Evolutionary conservation across 2,797 vertebrate genomes (phyloP).

Genomic region (Platalea minor): DNA sequence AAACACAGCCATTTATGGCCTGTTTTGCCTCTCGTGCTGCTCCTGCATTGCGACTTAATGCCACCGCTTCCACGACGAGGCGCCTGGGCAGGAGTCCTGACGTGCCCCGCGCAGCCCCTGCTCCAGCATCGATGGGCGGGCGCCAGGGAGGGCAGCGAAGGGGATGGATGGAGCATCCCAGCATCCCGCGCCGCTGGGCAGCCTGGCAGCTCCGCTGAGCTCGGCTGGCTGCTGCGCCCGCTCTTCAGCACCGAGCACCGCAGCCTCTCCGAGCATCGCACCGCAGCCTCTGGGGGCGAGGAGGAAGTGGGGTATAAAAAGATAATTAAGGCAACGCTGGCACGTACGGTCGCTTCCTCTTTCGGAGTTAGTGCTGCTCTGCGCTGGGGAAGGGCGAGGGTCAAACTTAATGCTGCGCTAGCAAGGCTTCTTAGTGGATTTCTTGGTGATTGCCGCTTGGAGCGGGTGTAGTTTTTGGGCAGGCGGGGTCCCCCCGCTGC

Average conservation of each 20-base stretch:
- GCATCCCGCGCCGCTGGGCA: neutral
- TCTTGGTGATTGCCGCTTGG: neutral
- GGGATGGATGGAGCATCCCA: neutral
- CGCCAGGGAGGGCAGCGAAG: neutral
- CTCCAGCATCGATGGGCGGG: neutral
- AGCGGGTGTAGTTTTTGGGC: neutral
- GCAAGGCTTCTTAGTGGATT: neutral
- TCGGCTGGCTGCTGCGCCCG: accelerated
- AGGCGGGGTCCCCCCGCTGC: neutral
- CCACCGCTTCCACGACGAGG: neutral
- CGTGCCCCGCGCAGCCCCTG: neutral
- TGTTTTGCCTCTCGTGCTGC: neutral
- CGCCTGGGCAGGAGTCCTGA: neutral
- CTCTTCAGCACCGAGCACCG: neutral
- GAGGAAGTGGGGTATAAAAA: neutral
- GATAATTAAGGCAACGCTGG: neutral
- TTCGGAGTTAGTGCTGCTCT: neutral
- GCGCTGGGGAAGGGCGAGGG: neutral
- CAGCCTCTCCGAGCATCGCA: neutral
- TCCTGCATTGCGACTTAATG: no score
- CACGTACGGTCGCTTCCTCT: neutral
- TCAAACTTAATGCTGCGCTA: no score
- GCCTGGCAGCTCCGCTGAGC: neutral
- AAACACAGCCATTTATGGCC: neutral
- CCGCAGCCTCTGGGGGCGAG: neutral